These are phyloP conservation scores for Spodoptera exigua DNA, from an alignment of 2,888 invertebrate genomes.

Conservation along the genomic window DNA sequence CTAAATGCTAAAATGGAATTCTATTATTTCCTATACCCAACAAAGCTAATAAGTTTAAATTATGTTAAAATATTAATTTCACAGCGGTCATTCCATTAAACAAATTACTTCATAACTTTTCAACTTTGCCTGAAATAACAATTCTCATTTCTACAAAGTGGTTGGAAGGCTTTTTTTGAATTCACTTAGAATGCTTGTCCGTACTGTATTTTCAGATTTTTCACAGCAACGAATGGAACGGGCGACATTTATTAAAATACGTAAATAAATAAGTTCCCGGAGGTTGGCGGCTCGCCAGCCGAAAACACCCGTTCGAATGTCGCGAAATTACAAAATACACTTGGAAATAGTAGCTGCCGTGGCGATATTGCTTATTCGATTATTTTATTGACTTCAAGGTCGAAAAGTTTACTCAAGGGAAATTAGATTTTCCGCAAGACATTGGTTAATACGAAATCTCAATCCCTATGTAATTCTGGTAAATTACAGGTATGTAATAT, in stretches of 20 bases:
- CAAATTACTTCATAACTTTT: conserved; percentile 28
- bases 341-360: conserved; percentile 9
- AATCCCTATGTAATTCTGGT: not conserved
- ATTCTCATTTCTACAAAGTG: conserved; percentile 19
- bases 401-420: conserved; percentile 6
- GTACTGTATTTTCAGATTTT: conserved; percentile 26
- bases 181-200: conserved; percentile 10
- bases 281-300: conserved; percentile 56
- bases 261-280: conserved; percentile 53
- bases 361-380: conserved; percentile 14
- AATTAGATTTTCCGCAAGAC: conserved; percentile 1
- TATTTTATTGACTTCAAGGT: not conserved
- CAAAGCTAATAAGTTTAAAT: conserved; percentile 19
- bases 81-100: conserved; percentile 12
- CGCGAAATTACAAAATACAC: conserved; percentile 41
- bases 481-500: not conserved
- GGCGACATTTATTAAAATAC: conserved; percentile 60
- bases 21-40: not conserved
- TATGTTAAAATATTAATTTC: conserved; percentile 17
- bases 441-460: not conserved
- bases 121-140: conserved; percentile 17
- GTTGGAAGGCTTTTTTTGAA: conserved; percentile 6
- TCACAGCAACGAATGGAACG: conserved; percentile 29
- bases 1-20: conserved; percentile 9
- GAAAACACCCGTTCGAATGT: conserved; percentile 32